Evolutionary conservation across 2,888 invertebrate species (phyloP).

Genomic region (Mayetiola destructor): DNA sequence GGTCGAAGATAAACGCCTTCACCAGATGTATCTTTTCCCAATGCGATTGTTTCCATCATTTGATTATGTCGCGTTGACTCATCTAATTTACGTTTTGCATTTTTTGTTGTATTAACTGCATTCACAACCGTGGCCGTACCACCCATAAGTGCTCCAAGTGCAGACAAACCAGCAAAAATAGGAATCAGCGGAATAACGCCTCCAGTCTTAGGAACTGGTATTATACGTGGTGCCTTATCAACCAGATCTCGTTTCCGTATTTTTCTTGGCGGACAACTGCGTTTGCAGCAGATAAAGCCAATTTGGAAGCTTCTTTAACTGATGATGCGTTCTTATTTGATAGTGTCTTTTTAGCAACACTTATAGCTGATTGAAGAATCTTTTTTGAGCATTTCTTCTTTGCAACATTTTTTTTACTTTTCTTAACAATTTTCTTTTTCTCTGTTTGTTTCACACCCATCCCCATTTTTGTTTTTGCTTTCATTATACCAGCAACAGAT

Average conservation of each 20-base stretch:
- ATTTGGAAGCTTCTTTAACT: too few relatives aligned
- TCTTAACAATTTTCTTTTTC: not conserved
- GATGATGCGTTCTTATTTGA: too few relatives aligned
- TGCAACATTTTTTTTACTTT: not conserved
- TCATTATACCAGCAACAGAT: conserved; percentile 19
- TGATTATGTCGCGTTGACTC: conserved; percentile 27
- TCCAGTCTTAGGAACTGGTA: conserved; percentile 26
- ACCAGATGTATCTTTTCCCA: conserved; percentile 20
- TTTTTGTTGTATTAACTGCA: conserved; percentile 26
- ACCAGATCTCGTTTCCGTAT: not conserved
- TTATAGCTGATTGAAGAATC: not conserved
- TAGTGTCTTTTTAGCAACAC: not conserved
- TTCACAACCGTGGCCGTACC: conserved; percentile 28
- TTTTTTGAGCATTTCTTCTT: not conserved
- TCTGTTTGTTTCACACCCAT: conserved; percentile 18
- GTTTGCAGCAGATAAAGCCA: not conserved
- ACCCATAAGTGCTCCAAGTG: conserved; percentile 27
- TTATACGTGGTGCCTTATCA: conserved; percentile 21
- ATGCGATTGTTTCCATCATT: conserved; percentile 28
- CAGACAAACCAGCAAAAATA: conserved; percentile 27
- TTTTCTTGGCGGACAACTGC: not conserved
- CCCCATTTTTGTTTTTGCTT: conserved; percentile 19
- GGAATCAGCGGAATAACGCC: conserved; percentile 28
- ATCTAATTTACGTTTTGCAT: conserved; percentile 24
- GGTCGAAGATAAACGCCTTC: not conserved